These are phyloP conservation scores for Atractosteus spatula DNA, from an alignment of 2,113 vertebrate genomes.

Conservation along the genomic window DNA sequence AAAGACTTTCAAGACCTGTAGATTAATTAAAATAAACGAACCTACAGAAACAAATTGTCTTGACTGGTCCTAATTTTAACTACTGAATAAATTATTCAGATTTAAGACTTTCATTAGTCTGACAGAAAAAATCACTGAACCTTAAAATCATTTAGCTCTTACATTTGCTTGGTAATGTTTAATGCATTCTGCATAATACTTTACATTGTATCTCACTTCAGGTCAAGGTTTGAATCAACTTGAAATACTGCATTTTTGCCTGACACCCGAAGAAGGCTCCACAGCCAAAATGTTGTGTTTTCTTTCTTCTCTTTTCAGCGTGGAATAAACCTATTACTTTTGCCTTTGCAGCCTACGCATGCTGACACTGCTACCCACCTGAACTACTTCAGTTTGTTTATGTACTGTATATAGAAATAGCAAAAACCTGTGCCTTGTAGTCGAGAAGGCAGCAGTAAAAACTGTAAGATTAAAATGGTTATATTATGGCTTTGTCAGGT, in stretches of 20 bases:
- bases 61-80: conserved; percentile 39
- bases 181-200: conserved; percentile 28
- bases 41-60: conserved; percentile 41
- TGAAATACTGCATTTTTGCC: conserved; percentile 47
- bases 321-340: too few species aligned
- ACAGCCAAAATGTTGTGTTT: background rate
- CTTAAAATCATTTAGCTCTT: conserved; percentile 45
- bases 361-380: too few species aligned
- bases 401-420: too few species aligned
- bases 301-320: too few species aligned
- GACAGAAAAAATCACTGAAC: conserved; percentile 37
- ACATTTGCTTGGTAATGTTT: conserved; percentile 26
- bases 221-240: conserved; percentile 49
- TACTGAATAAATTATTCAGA: conserved; percentile 54
- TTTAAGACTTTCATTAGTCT: conserved; percentile 45
- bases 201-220: conserved; percentile 23
- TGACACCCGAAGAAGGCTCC: background rate
- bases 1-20: conserved; percentile 28
- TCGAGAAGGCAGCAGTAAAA: too few species aligned
- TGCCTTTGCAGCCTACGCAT: too few species aligned
- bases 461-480: too few species aligned
- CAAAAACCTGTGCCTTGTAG: too few species aligned
- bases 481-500: too few species aligned
- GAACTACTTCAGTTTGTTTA: too few species aligned
- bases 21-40: conserved; percentile 50